Conservation (phyloP, 2,888 invertebrate species). For the Seira ritae region DNA sequence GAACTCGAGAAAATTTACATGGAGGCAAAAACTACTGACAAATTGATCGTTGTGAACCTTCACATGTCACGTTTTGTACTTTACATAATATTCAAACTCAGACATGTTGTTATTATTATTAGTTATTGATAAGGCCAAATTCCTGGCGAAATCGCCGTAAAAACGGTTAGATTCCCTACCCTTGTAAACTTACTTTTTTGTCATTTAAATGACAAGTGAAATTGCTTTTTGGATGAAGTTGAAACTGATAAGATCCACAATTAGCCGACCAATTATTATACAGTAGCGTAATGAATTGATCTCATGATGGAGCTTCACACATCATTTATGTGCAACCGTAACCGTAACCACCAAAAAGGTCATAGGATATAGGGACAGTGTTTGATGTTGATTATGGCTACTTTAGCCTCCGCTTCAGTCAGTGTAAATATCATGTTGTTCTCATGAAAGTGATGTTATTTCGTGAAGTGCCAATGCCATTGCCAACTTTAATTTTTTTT, state of each 20-base stretch:
- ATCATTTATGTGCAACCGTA: constrained; percentile 5
- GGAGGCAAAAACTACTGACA: too few species aligned
- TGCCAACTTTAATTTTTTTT: constrained; percentile 15
- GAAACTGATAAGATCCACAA: background rate
- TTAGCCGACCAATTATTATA: constrained; percentile 17
- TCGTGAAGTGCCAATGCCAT: constrained; percentile 32
- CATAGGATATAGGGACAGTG: background rate
- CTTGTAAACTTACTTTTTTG: too few species aligned
- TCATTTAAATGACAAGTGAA: background rate
- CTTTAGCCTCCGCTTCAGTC: constrained; percentile 1
- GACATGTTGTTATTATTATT: constrained; percentile 27
- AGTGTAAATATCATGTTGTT: too few species aligned
- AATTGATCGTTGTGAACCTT: too few species aligned
- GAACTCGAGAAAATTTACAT: too few species aligned
- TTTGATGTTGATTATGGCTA: too few species aligned
- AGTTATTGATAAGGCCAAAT: constrained; percentile 24
- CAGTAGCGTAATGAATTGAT: constrained; percentile 4
- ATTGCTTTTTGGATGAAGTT: background rate
- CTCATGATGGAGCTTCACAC: background rate
- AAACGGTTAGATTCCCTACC: too few species aligned
- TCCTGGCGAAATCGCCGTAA: constrained; percentile 28
- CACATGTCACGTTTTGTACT: too few species aligned
- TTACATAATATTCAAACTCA: too few species aligned
- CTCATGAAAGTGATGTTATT: too few species aligned
- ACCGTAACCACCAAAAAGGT: background rate